Evolutionary conservation across 2,113 vertebrate genomes (phyloP).

Genomic region (Beaufortia kweichowensis): DNA sequence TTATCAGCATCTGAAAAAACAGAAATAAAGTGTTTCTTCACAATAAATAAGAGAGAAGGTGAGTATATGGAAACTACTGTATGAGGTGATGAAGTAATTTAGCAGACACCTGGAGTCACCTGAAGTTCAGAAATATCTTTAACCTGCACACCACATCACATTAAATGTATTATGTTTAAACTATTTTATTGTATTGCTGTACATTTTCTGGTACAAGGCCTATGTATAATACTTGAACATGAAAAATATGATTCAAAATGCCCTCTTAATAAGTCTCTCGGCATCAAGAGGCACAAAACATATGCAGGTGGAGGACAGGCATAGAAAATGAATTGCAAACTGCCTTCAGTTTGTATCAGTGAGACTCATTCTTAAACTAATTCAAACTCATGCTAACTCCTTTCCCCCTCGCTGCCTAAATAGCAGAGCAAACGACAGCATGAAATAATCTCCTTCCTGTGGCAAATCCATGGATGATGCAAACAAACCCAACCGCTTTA

Average conservation of each 20-base stretch:
- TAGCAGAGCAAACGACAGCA: slow-evolving; percentile 24
- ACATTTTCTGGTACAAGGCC: background rate
- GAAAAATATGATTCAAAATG: slow-evolving; percentile 49
- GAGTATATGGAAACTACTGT: too few species aligned
- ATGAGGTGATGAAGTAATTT: background rate
- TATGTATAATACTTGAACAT: slow-evolving; percentile 1
- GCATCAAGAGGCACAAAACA: slow-evolving; percentile 65
- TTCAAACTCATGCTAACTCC: background rate
- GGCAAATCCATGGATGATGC: slow-evolving; percentile 61
- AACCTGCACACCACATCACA: background rate
- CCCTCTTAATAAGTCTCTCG: slow-evolving; percentile 53
- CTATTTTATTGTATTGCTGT: slow-evolving; percentile 5
- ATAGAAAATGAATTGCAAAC: slow-evolving; percentile 72
- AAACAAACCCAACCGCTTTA: slow-evolving; percentile 66
- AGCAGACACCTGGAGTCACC: background rate
- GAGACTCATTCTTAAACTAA: slow-evolving; percentile 2
- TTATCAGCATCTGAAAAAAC: slow-evolving; percentile 30
- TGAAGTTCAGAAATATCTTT: background rate
- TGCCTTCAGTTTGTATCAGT: slow-evolving; percentile 53
- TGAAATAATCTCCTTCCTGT: slow-evolving; percentile 66
- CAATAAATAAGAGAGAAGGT: background rate
- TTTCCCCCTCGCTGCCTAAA: slow-evolving; percentile 6
- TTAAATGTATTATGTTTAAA: background rate
- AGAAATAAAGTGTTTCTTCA: background rate
- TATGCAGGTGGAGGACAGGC: slow-evolving; percentile 59